Evolutionary conservation across 2,888 invertebrate genomes (phyloP).

Genomic region (Spisula solida): DNA sequence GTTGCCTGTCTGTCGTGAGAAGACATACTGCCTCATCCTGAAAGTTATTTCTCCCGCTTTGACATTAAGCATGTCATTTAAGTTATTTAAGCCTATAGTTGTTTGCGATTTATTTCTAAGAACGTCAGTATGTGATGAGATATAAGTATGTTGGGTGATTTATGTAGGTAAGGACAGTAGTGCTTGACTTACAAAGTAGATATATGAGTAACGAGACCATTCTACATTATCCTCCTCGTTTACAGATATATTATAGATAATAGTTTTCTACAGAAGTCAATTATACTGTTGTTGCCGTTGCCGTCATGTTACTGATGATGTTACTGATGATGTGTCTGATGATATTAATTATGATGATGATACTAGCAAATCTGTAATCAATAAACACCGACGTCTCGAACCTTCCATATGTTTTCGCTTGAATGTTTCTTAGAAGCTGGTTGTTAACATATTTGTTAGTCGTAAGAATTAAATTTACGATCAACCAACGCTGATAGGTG

Average conservation of each 20-base stretch:
- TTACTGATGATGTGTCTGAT: not conserved
- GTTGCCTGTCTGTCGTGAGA: constrained; percentile 1
- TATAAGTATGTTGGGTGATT: not conserved
- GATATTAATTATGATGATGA: not conserved
- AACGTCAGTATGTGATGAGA: not conserved
- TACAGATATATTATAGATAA: not conserved
- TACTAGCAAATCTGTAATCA: not conserved
- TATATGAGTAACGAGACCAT: not conserved
- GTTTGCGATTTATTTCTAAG: constrained; percentile 4
- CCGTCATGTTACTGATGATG: not conserved
- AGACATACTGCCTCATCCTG: not conserved
- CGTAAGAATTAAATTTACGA: constrained; percentile 20
- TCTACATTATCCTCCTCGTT: not conserved
- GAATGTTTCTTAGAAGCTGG: not conserved
- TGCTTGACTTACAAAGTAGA: constrained; percentile 14
- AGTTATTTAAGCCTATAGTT: constrained; percentile 30
- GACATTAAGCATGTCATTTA: constrained; percentile 20
- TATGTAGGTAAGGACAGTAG: not conserved
- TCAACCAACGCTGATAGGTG: not conserved
- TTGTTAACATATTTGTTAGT: not conserved
- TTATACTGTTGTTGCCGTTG: not conserved
- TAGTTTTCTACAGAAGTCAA: not conserved
- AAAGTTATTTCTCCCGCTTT: not conserved
- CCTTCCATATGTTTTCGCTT: not conserved
- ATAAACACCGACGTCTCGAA: not conserved